Percentiles rank a stretch among this genome's conserved stretches.
Conservation (phyloP, 1,140 invertebrate genomes). For the Lepidotrigona ventralis region DNA sequence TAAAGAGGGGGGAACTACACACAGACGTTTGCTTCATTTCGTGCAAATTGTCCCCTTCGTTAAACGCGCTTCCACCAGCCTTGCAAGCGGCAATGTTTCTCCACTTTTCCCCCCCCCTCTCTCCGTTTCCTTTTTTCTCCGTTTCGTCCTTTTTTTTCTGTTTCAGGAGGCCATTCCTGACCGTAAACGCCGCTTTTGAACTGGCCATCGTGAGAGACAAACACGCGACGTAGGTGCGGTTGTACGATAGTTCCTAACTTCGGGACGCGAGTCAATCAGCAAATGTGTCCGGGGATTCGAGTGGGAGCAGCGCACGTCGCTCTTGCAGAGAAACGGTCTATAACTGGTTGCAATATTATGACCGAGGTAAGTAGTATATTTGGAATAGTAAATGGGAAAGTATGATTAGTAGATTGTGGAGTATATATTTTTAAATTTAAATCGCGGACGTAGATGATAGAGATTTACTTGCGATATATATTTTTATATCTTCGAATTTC, state of each 20-base stretch:
- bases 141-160: not conserved
- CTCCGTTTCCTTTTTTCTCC: not conserved
- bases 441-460: too few relatives aligned
- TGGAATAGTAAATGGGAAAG: not conserved
- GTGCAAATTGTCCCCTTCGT: slow-evolving; percentile 35
- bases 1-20: slow-evolving; percentile 43
- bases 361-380: not conserved
- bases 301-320: not conserved
- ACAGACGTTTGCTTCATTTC: slow-evolving; percentile 43
- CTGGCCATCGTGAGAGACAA: not conserved
- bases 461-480: too few relatives aligned
- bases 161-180: not conserved
- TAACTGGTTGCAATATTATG: not conserved
- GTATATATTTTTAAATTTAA: too few relatives aligned
- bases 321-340: not conserved
- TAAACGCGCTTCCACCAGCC: slow-evolving; percentile 2
- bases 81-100: not conserved
- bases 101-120: too few relatives aligned
- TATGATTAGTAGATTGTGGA: too few relatives aligned
- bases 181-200: slow-evolving; percentile 28
- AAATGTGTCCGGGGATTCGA: not conserved
- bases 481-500: too few relatives aligned
- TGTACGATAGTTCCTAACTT: slow-evolving; percentile 25
- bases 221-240: slow-evolving; percentile 33
- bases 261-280: slow-evolving; percentile 13